These are phyloP conservation scores for Paralichthys olivaceus DNA, from an alignment of 2,113 vertebrate species.

Conservation along the genomic window DNA sequence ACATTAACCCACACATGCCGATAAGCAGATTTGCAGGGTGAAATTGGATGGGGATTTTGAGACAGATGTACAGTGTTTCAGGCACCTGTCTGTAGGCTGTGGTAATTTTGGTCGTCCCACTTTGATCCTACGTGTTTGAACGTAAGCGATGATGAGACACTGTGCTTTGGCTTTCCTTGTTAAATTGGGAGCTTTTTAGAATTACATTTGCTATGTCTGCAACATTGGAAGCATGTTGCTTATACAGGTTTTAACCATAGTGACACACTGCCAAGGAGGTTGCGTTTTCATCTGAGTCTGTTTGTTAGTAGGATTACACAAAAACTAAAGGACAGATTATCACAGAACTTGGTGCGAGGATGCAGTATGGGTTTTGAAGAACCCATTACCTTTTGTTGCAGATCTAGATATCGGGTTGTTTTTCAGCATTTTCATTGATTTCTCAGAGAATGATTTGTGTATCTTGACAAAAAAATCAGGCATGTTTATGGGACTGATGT, in stretches of 20 bases:
- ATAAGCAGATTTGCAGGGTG: slow-evolving; percentile 37
- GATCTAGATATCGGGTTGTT: too few relatives aligned
- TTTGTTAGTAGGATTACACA: background rate
- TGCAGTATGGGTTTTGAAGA: too few relatives aligned
- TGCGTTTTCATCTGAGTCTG: background rate
- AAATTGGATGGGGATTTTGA: slow-evolving; percentile 43
- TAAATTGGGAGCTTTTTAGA: background rate
- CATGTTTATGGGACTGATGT: too few relatives aligned
- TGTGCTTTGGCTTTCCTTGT: background rate
- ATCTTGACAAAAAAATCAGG: too few relatives aligned
- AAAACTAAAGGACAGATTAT: too few relatives aligned
- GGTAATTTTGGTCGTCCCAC: slow-evolving; percentile 15
- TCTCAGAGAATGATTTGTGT: too few relatives aligned
- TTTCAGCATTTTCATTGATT: too few relatives aligned
- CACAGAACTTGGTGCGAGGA: too few relatives aligned
- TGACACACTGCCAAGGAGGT: background rate
- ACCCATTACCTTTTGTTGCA: too few relatives aligned
- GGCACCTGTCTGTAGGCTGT: slow-evolving; percentile 38
- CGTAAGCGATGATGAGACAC: slow-evolving; percentile 1
- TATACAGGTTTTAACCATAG: background rate
- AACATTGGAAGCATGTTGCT: background rate
- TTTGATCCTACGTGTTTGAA: slow-evolving; percentile 47
- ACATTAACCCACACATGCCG: slow-evolving; percentile 32
- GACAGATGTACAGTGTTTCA: slow-evolving; percentile 35
- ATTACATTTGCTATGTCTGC: slow-evolving; percentile 5